Evolutionary conservation across 2,113 vertebrate species (phyloP), one percentile per base, ranked within the genome.

Genomic region (Takifugu bimaculatus): DNA sequence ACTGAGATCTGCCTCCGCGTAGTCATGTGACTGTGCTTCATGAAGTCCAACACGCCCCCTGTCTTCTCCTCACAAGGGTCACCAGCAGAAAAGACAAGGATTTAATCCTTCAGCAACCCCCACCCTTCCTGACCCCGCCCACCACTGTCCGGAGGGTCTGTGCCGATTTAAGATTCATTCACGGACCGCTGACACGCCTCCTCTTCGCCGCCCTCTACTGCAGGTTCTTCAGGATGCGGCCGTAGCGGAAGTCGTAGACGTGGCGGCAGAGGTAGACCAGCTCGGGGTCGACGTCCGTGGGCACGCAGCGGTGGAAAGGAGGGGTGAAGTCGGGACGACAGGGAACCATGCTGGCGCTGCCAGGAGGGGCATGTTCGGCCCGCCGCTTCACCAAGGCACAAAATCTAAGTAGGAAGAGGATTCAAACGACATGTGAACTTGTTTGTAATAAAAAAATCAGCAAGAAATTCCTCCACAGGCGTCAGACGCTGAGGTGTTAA

Each of bases 331-430:
- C 95, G 6, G 92, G 88, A 0, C 93, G 92, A 29, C 91, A 91
- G 77, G 96, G 97, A 78, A 99, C 95, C 90, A 95, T 82, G 50
- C 93, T 88, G 66, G 90, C 82, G 72, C 91, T 89, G 87, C 93
- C 92, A 0, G 93, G 91, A 0, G 91, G 89, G 57, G 94, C 89
- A 47, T 94, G 94, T 86, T 98, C 97, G 0, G 93, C 89, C 65
- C 93, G 94, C 81, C 94, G 94, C 90, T 96, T 98, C 87, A 94
- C 92, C 94, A 97, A 97, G 94, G 97, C 97, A 95, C 96, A 98
- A 93, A 94, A 99, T 94, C 97, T 98, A 79, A 27, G 9, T 6
- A 43, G 29, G 6, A 15, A 14, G 13, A n/a, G 13, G 20, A 54
- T n/a, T 35, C 15, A 35, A 26, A 26, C 1, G 35, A 10, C 11